Evolutionary conservation across 2,113 vertebrate species (phyloP), one percentile per base, ranked within the genome.

Genomic region (Anoplopoma fimbria): DNA sequence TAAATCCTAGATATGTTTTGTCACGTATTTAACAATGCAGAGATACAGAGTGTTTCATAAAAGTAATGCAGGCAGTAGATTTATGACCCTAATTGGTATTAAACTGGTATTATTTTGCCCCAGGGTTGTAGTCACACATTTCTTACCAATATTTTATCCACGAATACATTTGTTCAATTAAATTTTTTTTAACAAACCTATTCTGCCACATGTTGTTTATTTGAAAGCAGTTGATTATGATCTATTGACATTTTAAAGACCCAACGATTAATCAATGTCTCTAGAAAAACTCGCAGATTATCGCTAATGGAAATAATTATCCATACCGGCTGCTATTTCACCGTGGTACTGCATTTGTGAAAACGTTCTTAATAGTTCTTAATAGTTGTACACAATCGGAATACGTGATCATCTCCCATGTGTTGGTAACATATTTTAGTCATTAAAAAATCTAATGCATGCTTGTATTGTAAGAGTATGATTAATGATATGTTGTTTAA

Each of bases 1-100:
- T 67, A 25, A 78, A 79, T 45, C 77, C 82, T 29, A 15, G 13
- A 62, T 73, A 4, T 71, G 64, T 19, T n/a, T 75, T 57, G 58
- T 64, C 40, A 49, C 29, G 33, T 51, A 75, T 73, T 62, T 49
- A 74, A 80, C 58, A 5, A 49, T 25, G 60, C 1, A 29, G 60
- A 60, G 19, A 65, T 60, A 9, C 12, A 12, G 3, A 47, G 58
- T 15, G 4, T 40, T 76, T 38, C 2, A 25, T 31, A 25, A 23
- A 51, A 6, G 9, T 29, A 25, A 31, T 33, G 38, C 21, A 51
- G 47, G 31, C 57, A 10, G 36, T 17, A 19, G 19, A 31, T 69
- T 40, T 14, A 2, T 25, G 1, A 19, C 17, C 7, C 1, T 8
- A 29, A 42, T 27, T 51, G 29, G 9, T 42, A 31, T 51, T 67